Conservation (phyloP, 2,113 vertebrate genomes). For the Megaleporinus macrocephalus region DNA sequence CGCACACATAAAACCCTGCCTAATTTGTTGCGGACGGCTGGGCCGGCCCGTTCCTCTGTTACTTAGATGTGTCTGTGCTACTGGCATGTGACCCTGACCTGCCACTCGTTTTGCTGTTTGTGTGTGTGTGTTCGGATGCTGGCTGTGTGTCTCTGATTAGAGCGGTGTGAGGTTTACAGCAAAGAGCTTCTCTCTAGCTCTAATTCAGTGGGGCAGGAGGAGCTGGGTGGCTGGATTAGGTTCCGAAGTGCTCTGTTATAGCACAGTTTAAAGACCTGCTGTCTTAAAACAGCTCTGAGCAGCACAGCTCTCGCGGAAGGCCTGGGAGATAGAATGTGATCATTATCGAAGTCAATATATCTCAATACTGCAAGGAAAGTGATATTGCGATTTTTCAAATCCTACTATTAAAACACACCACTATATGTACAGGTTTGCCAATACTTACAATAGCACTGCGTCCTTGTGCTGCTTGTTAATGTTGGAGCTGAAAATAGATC, state of each 20-base stretch:
- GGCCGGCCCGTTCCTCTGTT: neutral
- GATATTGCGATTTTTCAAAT: too few relatives aligned
- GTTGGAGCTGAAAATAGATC: too few relatives aligned
- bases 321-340: too few relatives aligned
- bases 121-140: constrained; percentile 1
- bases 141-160: neutral
- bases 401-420: too few relatives aligned
- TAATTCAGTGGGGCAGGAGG: neutral
- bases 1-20: neutral
- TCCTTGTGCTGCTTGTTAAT: too few relatives aligned
- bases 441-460: too few relatives aligned
- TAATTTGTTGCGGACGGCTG: neutral
- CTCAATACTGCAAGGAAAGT: too few relatives aligned
- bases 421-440: too few relatives aligned
- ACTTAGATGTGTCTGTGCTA: too few relatives aligned
- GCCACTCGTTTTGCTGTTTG: neutral
- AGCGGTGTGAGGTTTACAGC: neutral
- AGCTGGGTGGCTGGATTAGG: neutral
- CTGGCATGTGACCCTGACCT: neutral
- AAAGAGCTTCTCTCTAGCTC: neutral
- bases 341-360: too few relatives aligned
- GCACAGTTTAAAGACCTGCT: neutral
- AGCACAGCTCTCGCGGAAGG: too few relatives aligned
- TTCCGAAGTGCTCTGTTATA: neutral
- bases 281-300: neutral